Evolutionary conservation across 2,888 invertebrate species (phyloP), one percentile per base, ranked within the genome.

Genomic region (Oxytorus armatus): DNA sequence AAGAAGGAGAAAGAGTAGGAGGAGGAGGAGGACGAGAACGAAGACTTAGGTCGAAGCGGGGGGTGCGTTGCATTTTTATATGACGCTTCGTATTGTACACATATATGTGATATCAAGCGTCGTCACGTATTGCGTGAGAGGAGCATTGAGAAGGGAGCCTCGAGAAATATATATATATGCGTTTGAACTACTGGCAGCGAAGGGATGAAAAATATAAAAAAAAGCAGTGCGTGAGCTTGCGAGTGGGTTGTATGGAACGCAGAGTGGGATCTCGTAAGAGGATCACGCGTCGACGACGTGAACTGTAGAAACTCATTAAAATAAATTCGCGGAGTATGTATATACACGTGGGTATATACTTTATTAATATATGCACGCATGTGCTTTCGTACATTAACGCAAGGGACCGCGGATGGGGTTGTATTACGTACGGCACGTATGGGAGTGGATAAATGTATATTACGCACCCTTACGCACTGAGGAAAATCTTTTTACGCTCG

Each of bases 221-320:
- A n/a, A n/a, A n/a, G n/a, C n/a, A n/a, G 68, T 80, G 80, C 77
- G 80, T 77, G 55, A 63, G 39, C 53, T 33, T n/a, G 44, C 21
- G 61, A 76, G 69, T 61, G 69, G 53, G 81, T 74, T 86, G 85
- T 86, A 87, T 87, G 83, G 77, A 83, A 79, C 81, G 79, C 75
- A 74, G 59, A 51, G 77, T 69, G 49, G 57, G 61, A 69, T 69
- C 80, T 81, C 81, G 77, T 70, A 84, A 84, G 82, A 83, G 82
- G 80, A 81, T 84, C 79, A 84, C 75, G 75, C 79, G 70, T 49
- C 80, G 77, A 59, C 72, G 73, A 73, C 77, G 79, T 69, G 79
- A 77, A 61, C 72, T 53, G 85, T 84, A 86, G 84, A 84, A 86
- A 86, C 87, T 89, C 89, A 88, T 90, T 90, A 89, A 89, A 89